These are phyloP conservation scores for Porites lobata DNA, from an alignment of 92 coral and sea anemone species.

Conservation along the genomic window DNA sequence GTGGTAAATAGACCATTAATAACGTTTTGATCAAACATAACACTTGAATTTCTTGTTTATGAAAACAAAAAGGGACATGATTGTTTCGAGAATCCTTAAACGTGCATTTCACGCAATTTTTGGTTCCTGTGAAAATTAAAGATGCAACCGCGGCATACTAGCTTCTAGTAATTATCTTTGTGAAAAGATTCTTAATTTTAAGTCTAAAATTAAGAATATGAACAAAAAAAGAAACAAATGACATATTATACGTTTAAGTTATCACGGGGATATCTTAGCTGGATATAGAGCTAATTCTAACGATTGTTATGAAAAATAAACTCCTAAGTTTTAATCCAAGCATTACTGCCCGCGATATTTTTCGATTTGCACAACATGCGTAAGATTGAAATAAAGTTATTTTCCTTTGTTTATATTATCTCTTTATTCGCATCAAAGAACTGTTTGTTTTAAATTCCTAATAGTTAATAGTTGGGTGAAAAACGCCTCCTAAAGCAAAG, in stretches of 20 bases:
- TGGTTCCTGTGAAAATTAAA: background rate
- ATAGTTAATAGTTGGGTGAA: too few species aligned
- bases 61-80: too few species aligned
- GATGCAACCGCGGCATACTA: background rate
- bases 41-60: too few species aligned
- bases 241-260: background rate
- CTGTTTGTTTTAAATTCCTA: too few species aligned
- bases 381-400: too few species aligned
- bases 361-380: background rate
- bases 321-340: background rate
- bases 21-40: too few species aligned
- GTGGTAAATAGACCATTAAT: too few species aligned
- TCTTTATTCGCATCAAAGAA: background rate
- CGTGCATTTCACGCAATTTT: background rate
- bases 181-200: background rate
- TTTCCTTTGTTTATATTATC: too few species aligned
- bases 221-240: background rate
- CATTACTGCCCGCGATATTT: background rate
- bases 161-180: background rate
- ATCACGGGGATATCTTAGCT: background rate
- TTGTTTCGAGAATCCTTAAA: background rate
- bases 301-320: background rate
- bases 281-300: background rate
- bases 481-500: too few species aligned
- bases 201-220: background rate